These are phyloP conservation scores for Phalacrocorax carbo DNA, from an alignment of 2,113 vertebrate species.

Conservation along the genomic window DNA sequence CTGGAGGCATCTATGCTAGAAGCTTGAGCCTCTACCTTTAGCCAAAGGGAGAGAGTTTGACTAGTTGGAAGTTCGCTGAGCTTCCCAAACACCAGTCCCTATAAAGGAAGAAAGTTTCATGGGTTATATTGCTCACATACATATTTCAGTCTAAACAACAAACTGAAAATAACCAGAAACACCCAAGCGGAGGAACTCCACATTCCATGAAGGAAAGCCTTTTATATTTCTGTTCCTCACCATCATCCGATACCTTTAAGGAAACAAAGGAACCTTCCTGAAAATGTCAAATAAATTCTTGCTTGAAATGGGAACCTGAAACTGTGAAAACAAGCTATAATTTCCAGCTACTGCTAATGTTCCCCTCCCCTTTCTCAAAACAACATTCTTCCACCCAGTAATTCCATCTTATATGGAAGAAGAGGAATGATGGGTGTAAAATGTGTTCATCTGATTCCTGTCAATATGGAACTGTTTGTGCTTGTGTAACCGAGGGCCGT, in stretches of 20 bases:
- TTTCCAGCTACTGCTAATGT: neutral
- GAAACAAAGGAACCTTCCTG: neutral
- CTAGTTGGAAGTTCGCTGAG: neutral
- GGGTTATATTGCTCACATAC: neutral
- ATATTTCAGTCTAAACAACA: neutral
- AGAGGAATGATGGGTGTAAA: neutral
- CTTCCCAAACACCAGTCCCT: neutral
- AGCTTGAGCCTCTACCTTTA: neutral
- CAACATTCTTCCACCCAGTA: neutral
- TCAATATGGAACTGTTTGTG: no score
- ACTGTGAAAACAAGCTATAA: neutral
- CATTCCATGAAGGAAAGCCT: neutral
- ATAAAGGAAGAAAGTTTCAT: neutral
- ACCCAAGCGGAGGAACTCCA: neutral
- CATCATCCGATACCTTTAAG: neutral
- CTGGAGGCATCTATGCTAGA: neutral
- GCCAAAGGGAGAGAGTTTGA: neutral
- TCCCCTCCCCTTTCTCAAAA: neutral
- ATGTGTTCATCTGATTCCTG: no score
- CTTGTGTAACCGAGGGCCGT: no score
- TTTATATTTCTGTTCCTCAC: neutral
- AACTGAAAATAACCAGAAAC: neutral
- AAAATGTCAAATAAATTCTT: neutral
- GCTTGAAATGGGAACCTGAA: neutral
- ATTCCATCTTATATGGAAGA: neutral